Percentiles rank a stretch among this genome's conserved stretches.
Conservation (phyloP, 2,888 invertebrate genomes). For the Eupeodes luniger region DNA sequence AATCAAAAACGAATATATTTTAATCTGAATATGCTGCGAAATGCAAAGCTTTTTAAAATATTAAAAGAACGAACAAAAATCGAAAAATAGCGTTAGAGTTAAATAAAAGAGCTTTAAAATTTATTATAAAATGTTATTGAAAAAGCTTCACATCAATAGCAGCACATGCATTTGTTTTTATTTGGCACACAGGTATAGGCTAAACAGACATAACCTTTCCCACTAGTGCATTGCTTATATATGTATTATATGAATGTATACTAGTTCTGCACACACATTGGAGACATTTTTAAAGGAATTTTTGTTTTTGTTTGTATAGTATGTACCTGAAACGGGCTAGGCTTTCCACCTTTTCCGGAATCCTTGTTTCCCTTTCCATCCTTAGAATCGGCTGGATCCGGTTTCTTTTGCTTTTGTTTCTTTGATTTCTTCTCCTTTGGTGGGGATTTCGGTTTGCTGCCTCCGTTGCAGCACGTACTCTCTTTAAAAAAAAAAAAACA, state of each 20-base stretch:
- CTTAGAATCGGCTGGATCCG: conserved; percentile 86
- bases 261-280: conserved; percentile 4
- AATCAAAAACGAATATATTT: conserved; percentile 15
- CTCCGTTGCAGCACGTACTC: conserved; percentile 92
- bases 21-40: conserved; percentile 46
- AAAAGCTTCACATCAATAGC: conserved; percentile 70
- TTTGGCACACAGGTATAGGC: conserved; percentile 27
- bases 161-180: conserved; percentile 59
- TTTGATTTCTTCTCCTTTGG: conserved; percentile 89
- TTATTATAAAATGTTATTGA: conserved; percentile 43
- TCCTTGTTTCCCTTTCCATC: conserved; percentile 86
- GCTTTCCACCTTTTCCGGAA: conserved; percentile 87
- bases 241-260: not conserved
- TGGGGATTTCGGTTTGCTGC: conserved; percentile 87
- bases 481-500: conserved; percentile 84
- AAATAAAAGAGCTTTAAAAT: conserved; percentile 34
- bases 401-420: conserved; percentile 87
- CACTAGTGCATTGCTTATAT: conserved; percentile 19
- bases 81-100: not conserved
- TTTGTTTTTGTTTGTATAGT: conserved; percentile 39
- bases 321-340: conserved; percentile 89
- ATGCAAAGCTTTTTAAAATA: conserved; percentile 65
- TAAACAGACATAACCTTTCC: conserved; percentile 26
- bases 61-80: not conserved
- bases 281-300: not conserved